Conservation (phyloP, 2,797 vertebrate genomes). For the Sebastes cheni region DNA sequence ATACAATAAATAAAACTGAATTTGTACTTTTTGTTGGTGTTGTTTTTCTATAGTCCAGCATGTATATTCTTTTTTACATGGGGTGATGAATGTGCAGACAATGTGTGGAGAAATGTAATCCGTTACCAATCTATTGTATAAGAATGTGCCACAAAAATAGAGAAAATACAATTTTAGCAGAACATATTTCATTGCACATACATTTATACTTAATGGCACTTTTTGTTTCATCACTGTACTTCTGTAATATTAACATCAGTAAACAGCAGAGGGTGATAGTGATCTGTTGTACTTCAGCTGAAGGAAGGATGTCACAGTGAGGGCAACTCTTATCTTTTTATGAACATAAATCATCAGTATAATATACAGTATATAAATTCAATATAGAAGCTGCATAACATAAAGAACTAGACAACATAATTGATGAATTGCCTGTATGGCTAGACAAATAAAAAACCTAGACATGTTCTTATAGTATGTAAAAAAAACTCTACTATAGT, state of each 20-base stretch:
- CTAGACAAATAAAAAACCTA: neutral
- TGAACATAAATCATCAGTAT: neutral
- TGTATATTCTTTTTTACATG: neutral
- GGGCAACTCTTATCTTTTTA: neutral
- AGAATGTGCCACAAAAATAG: neutral
- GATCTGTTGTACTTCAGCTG: slow-evolving; percentile 24
- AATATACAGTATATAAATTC: neutral
- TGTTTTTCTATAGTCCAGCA: neutral
- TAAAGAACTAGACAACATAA: neutral
- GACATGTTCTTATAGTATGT: neutral
- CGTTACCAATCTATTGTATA: neutral
- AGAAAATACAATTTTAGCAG: neutral
- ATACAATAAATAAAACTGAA: neutral
- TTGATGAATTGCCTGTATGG: neutral
- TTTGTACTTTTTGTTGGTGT: neutral
- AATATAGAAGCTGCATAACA: neutral
- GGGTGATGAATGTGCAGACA: neutral
- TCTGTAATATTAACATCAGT: neutral
- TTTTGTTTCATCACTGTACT: slow-evolving; percentile 19
- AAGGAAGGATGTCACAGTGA: neutral
- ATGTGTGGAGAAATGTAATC: neutral
- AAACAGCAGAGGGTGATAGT: slow-evolving; percentile 62
- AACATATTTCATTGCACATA: neutral
- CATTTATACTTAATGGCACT: slow-evolving; percentile 20
- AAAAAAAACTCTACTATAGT: neutral